These are phyloP conservation scores for Aphidius ervi DNA, from an alignment of 1,140 invertebrate species.

Conservation along the genomic window DNA sequence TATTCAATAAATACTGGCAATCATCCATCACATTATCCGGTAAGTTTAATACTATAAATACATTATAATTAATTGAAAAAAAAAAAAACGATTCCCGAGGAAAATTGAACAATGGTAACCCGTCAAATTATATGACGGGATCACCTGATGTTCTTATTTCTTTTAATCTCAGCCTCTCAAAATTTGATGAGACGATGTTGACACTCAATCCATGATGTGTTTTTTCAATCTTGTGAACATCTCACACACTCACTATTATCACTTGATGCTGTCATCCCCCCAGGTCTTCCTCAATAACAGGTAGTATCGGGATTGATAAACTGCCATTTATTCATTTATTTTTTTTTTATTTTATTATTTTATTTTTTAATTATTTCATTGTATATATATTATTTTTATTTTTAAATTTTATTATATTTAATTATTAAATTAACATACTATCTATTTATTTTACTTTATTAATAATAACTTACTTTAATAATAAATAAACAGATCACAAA, in stretches of 20 bases:
- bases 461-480: too few relatives aligned
- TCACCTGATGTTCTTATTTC: conserved; percentile 23
- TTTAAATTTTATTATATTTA: too few relatives aligned
- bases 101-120: conserved; percentile 21
- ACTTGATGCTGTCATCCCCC: conserved; percentile 8
- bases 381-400: conserved; percentile 7
- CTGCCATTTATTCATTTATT: conserved; percentile 10
- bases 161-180: conserved; percentile 23
- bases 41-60: conserved; percentile 29
- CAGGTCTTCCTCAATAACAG: conserved; percentile 13
- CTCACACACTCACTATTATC: conserved; percentile 14
- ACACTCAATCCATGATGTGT: conserved; percentile 7
- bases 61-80: neutral
- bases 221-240: conserved; percentile 14
- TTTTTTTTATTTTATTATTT: conserved; percentile 4
- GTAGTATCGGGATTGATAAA: conserved; percentile 19
- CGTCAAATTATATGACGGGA: conserved; percentile 17
- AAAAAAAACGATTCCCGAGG: too few relatives aligned
- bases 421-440: too few relatives aligned
- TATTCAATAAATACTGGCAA: conserved; percentile 55
- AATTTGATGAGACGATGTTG: conserved; percentile 9
- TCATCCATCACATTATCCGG: conserved; percentile 42
- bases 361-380: neutral
- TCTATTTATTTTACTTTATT: too few relatives aligned
- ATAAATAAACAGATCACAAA: conserved; percentile 36